phyloP scores from a whole-genome alignment of 1,140 invertebrate genomes.

The Dermatophagoides farinae region DNA sequence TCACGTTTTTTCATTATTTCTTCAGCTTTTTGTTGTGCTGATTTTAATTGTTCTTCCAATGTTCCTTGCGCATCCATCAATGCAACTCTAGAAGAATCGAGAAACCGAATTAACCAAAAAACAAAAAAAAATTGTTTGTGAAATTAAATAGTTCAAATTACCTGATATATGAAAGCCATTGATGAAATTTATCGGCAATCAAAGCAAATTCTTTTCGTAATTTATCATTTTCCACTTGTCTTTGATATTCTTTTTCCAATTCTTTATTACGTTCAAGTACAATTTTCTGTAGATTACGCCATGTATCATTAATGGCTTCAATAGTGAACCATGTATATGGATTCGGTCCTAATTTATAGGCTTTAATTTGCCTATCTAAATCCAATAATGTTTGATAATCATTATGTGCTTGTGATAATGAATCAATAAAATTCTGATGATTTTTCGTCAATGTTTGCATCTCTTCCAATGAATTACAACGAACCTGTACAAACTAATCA shows the following conservation, averaged over 20 bases:
- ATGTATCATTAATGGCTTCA: slow-evolving; percentile 97
- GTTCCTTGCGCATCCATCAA: slow-evolving; percentile 99
- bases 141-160: slow-evolving; percentile 31
- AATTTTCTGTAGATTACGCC: slow-evolving; percentile 95
- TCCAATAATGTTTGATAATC: slow-evolving; percentile 91
- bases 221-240: slow-evolving; percentile 97
- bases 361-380: slow-evolving; percentile 91
- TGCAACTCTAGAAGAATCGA: slow-evolving; percentile 50
- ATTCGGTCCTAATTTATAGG: slow-evolving; percentile 94
- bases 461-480: slow-evolving; percentile 49
- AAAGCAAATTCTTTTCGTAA: slow-evolving; percentile 93
- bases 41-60: slow-evolving; percentile 88
- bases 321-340: slow-evolving; percentile 99
- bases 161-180: slow-evolving; percentile 93
- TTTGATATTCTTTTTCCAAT: slow-evolving; percentile 76
- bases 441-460: slow-evolving; percentile 61
- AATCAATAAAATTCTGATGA: slow-evolving; percentile 91
- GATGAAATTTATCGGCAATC: slow-evolving; percentile 93
- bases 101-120: slow-evolving; percentile 18
- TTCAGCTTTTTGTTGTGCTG: slow-evolving; percentile 66
- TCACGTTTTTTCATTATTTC: slow-evolving; percentile 76
- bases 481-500: slow-evolving; percentile 33
- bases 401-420: slow-evolving; percentile 77
- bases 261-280: slow-evolving; percentile 58
- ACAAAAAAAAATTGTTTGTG: slow-evolving; percentile 17